These are phyloP conservation scores for Tinea semifulvella DNA, from an alignment of 2,888 invertebrate species.

Conservation along the genomic window DNA sequence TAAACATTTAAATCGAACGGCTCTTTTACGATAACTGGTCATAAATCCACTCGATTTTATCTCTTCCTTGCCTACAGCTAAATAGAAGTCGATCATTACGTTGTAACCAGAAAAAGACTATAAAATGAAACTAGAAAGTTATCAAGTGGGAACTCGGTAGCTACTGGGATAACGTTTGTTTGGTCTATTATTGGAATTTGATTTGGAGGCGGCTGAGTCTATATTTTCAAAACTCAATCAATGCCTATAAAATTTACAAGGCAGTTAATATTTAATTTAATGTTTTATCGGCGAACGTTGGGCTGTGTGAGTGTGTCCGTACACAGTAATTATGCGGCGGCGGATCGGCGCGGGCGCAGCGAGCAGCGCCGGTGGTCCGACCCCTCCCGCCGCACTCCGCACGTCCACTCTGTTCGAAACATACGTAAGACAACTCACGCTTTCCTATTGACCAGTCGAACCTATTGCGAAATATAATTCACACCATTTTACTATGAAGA, in stretches of 20 bases:
- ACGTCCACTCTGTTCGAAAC: conserved; percentile 30
- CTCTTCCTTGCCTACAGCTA: conserved; percentile 5
- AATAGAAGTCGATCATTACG: conserved; percentile 7
- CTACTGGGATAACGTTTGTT: conserved; percentile 36
- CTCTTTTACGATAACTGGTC: conserved; percentile 7
- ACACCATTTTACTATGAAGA: conserved; percentile 1
- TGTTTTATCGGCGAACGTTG: conserved; percentile 45
- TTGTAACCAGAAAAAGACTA: conserved; percentile 10
- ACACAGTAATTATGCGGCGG: conserved; percentile 61
- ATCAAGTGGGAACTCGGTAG: conserved; percentile 19
- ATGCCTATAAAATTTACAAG: conserved; percentile 57
- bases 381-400: conserved; percentile 22
- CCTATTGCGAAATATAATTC: conserved; percentile 7
- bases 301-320: conserved; percentile 42
- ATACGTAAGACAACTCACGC: conserved; percentile 50
- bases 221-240: conserved; percentile 50
- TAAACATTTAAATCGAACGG: conserved; percentile 1
- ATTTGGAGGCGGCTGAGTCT: conserved; percentile 25
- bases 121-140: conserved; percentile 12
- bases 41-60: conserved; percentile 10
- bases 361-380: conserved; percentile 57
- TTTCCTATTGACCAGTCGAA: conserved; percentile 15
- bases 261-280: conserved; percentile 60
- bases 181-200: conserved; percentile 21
- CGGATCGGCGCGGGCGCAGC: conserved; percentile 46